Percentiles rank a stretch among this genome's conserved stretches.
Evolutionary conservation across 2,797 vertebrate genomes (phyloP).

Genomic region (Pantherophis alleghaniensis): DNA sequence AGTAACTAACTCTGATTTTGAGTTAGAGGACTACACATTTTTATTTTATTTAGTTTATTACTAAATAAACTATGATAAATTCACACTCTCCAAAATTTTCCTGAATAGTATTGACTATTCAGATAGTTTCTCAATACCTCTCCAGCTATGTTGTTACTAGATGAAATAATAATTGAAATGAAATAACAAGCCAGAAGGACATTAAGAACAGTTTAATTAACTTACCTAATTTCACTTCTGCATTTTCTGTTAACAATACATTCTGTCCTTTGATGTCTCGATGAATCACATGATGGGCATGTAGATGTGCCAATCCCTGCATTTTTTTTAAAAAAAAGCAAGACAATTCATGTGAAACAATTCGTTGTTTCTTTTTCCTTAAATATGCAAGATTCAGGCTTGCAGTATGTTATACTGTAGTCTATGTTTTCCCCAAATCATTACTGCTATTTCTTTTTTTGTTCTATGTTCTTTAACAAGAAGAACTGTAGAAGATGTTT

Average conservation of each 20-base stretch:
- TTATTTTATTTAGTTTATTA: neutral
- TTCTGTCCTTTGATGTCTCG: conserved; percentile 99
- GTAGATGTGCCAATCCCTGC: conserved; percentile 94
- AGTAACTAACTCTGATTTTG: neutral
- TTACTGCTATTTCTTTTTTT: neutral
- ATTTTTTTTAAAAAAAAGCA: conserved; percentile 8
- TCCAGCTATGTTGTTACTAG: neutral
- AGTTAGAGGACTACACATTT: neutral
- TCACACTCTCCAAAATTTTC: neutral
- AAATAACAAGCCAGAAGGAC: conserved; percentile 24
- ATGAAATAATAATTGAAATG: neutral
- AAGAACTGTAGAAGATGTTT: neutral
- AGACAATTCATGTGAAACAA: conserved; percentile 27
- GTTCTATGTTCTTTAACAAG: neutral
- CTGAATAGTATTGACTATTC: neutral
- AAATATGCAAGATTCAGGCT: neutral
- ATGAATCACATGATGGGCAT: conserved; percentile 97
- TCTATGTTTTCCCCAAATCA: neutral
- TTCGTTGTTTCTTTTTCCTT: neutral
- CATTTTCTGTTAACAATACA: conserved; percentile 95
- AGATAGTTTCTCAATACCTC: neutral
- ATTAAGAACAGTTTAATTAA: neutral
- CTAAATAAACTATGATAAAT: neutral
- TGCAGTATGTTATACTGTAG: neutral
- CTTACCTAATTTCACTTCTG: conserved; percentile 96